Base-by-base conservation (phyloP, 2,888 invertebrate genomes). In the Noctua fimbriata region DNA sequence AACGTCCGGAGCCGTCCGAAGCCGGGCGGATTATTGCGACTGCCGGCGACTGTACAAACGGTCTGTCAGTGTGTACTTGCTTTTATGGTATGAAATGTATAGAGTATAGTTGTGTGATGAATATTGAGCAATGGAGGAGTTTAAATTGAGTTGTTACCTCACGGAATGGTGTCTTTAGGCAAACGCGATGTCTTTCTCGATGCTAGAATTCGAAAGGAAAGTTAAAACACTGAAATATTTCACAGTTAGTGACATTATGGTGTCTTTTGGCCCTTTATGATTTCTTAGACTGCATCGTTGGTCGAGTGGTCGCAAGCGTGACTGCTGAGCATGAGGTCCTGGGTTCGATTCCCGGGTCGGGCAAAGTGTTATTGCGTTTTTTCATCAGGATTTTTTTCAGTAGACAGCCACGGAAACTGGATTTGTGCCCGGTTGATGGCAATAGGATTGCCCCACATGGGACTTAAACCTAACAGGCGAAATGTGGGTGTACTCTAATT, bases 1-100 rank as follows among this genome's bases (percentile, higher is more conserved):
- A 66, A 60, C 79, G 78, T 74, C 60, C 78, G 60, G 66, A 71
- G 24, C 28, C 41, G 58, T 74, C 58, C 74, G 71, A 73, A 70
- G 47, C 52, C 71, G 41, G 28, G 58, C n/a, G 81, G 83, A 87
- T 88, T 88, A 88, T 87, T 70, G 74, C 76, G 58, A 81, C 77
- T 76, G 75, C 47, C 75, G 70, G 77, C 47, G 70, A 72, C 75
- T 66, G 74, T 72, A 85, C 73, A 71, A 76, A 76, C 82, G 76
- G 73, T 75, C 66, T 69, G 76, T 79, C 72, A 87, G 74, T 69
- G 65, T 55, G 71, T 69, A 69, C 73, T 60, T 58, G 76, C 60
- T 72, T 79, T 86, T 83, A 60, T 52, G 41, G 49, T 28, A 28
- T 76, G 58, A 36, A 69, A 63, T 71, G 60, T 79, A 72, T 74